Percentiles rank a stretch among this genome's conserved stretches.
Evolutionary conservation across 2,888 invertebrate genomes (phyloP).

Genomic region (Pachymerium ferrugineum): DNA sequence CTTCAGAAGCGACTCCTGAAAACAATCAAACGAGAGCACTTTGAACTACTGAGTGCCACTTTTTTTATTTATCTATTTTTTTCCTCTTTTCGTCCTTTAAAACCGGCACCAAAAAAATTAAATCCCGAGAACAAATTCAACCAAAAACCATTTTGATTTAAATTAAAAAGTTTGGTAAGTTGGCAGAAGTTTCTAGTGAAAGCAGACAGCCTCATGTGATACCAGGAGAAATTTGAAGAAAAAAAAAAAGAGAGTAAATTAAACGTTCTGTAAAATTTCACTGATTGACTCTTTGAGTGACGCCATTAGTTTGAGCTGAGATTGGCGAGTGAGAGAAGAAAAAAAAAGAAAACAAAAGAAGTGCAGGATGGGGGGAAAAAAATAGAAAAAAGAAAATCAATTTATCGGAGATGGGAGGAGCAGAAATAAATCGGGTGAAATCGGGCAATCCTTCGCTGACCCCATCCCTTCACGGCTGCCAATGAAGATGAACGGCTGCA

Average conservation of each 20-base stretch:
- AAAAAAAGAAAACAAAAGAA: background rate
- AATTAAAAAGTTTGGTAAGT: conserved; percentile 1
- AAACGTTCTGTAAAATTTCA: too few relatives aligned
- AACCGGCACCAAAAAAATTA: background rate
- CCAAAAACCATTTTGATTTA: background rate
- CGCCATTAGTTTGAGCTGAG: background rate
- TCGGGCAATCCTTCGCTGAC: conserved; percentile 8
- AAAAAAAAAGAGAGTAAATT: background rate
- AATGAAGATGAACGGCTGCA: background rate
- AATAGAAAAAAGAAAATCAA: conserved; percentile 5
- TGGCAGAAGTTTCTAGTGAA: background rate
- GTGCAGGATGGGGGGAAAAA: too few relatives aligned
- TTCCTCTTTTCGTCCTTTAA: background rate
- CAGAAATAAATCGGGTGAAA: conserved; percentile 13
- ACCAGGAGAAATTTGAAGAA: background rate
- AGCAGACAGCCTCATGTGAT: background rate
- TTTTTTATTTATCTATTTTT: background rate
- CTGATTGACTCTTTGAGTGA: too few relatives aligned
- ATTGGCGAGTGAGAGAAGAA: too few relatives aligned
- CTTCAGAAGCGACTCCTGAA: conserved; percentile 31
- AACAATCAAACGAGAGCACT: conserved; percentile 19
- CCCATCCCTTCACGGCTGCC: conserved; percentile 13
- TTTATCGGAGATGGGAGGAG: conserved; percentile 4
- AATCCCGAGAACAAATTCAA: background rate
- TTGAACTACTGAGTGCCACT: background rate